Evolutionary conservation across 2,113 vertebrate species (phyloP).

Genomic region (Procavia capensis): DNA sequence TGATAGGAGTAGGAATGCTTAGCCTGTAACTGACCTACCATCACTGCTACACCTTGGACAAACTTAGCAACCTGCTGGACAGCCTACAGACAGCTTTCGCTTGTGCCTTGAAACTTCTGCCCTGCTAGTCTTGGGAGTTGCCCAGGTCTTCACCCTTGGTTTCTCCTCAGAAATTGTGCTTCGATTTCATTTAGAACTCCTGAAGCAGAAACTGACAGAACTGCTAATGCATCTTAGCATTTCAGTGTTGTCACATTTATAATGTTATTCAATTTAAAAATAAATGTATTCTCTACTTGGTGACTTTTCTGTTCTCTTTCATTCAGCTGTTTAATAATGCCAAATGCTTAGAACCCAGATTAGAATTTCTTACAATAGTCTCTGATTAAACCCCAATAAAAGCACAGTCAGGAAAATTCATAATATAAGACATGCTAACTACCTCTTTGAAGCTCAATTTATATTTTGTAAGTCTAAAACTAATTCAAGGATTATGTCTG

Average conservation of each 20-base stretch:
- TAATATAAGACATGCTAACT: constrained; percentile 73
- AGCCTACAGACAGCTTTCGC: neutral
- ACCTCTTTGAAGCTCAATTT: constrained; percentile 72
- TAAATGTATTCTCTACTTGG: constrained; percentile 78
- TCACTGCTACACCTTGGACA: neutral
- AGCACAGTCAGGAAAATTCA: constrained; percentile 75
- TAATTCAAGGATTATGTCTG: constrained; percentile 72
- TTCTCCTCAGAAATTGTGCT: constrained; percentile 42
- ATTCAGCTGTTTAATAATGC: constrained; percentile 82
- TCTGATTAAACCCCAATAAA: constrained; percentile 80
- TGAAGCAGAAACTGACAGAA: constrained; percentile 13
- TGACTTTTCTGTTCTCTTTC: constrained; percentile 71
- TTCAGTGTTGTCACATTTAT: constrained; percentile 68
- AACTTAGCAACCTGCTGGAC: neutral
- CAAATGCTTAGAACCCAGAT: constrained; percentile 80
- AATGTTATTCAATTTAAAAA: constrained; percentile 80
- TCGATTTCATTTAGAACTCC: constrained; percentile 30
- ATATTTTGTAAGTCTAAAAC: constrained; percentile 71
- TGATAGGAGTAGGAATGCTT: neutral
- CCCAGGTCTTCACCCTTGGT: neutral
- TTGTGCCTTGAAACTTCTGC: neutral
- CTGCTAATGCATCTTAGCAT: constrained; percentile 59
- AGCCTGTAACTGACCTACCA: neutral
- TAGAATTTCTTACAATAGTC: constrained; percentile 79
- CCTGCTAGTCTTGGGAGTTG: neutral